Conservation (phyloP, 2,888 invertebrate species). For the Tigriopus californicus region DNA sequence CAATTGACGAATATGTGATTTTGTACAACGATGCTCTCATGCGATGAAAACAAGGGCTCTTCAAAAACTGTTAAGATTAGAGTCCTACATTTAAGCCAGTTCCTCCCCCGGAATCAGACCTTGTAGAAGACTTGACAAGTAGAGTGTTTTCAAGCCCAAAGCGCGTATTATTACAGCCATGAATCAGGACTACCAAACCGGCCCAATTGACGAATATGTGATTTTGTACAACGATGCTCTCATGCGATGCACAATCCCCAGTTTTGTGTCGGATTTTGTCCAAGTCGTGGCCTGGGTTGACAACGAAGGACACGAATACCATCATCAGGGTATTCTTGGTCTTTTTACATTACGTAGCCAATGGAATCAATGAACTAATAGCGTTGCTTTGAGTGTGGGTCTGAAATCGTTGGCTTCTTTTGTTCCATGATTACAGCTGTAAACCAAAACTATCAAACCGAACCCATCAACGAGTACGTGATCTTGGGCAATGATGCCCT, state of each 20-base stretch:
- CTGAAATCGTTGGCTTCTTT: too few species aligned
- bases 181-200: conserved; percentile 7
- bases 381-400: background rate
- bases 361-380: background rate
- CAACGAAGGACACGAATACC: conserved; percentile 33
- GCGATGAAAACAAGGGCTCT: conserved; percentile 39
- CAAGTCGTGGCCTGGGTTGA: conserved; percentile 65
- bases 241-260: conserved; percentile 81
- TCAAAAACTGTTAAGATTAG: too few species aligned
- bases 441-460: conserved; percentile 6
- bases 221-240: conserved; percentile 78
- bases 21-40: conserved; percentile 76
- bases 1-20: conserved; percentile 44
- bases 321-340: conserved; percentile 12
- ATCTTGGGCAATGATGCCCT: conserved; percentile 71
- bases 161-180: conserved; percentile 4
- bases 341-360: background rate
- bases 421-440: background rate
- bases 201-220: conserved; percentile 36
- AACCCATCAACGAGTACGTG: conserved; percentile 43
- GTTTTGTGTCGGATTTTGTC: conserved; percentile 81
- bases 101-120: too few species aligned
- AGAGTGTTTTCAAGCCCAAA: background rate
- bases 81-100: too few species aligned
- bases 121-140: too few species aligned